Evolutionary conservation across 1,140 invertebrate genomes (phyloP).

Genomic region (Lanistes nyassanus): DNA sequence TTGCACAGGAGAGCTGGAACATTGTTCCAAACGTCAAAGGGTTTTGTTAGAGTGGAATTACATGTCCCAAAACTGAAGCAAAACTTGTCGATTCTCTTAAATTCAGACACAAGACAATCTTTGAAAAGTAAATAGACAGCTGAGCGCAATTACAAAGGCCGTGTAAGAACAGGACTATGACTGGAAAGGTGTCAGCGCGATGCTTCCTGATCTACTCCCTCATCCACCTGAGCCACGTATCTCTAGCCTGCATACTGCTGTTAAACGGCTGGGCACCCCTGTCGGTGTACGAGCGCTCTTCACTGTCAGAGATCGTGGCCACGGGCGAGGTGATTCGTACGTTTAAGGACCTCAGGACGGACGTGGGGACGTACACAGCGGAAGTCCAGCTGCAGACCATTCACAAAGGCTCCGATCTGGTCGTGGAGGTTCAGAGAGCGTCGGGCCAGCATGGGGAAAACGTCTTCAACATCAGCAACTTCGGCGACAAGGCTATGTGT

Average conservation of each 20-base stretch:
- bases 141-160: too few relatives aligned
- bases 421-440: slow-evolving; percentile 34
- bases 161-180: too few relatives aligned
- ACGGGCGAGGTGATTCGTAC: slow-evolving; percentile 47
- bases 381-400: slow-evolving; percentile 51
- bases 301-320: slow-evolving; percentile 56
- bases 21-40: too few relatives aligned
- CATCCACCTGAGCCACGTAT: slow-evolving; percentile 24
- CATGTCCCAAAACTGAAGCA: too few relatives aligned
- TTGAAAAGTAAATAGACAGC: too few relatives aligned
- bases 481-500: slow-evolving; percentile 63
- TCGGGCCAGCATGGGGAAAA: slow-evolving; percentile 18
- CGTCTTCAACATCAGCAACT: slow-evolving; percentile 62
- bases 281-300: slow-evolving; percentile 54
- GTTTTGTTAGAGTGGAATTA: too few relatives aligned
- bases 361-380: slow-evolving; percentile 55
- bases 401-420: slow-evolving; percentile 50
- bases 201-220: slow-evolving; percentile 23
- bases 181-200: too few relatives aligned
- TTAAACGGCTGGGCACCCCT: slow-evolving; percentile 64
- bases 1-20: too few relatives aligned
- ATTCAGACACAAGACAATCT: too few relatives aligned
- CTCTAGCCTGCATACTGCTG: slow-evolving; percentile 55
- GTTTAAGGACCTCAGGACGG: slow-evolving; percentile 49
- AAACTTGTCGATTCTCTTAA: too few relatives aligned